Evolutionary conservation across 2,797 vertebrate genomes (phyloP).

Genomic region (Pseudochromis fuscus): DNA sequence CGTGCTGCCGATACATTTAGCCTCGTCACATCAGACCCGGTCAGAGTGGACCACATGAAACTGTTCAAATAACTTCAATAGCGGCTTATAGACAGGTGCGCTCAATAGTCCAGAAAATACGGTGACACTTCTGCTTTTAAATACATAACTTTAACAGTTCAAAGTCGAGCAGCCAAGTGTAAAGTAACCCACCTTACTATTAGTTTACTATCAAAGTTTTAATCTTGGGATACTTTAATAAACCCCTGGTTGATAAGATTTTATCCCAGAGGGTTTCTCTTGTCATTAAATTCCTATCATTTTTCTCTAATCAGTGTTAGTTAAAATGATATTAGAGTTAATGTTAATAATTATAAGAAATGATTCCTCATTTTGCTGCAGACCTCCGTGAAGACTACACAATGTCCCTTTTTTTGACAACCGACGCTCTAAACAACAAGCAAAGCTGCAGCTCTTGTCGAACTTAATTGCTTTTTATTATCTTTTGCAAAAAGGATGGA

Average conservation of each 20-base stretch:
- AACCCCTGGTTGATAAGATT: neutral
- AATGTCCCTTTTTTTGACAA: too few relatives aligned
- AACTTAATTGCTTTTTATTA: neutral
- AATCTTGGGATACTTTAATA: too few relatives aligned
- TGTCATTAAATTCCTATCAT: neutral
- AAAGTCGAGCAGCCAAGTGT: neutral
- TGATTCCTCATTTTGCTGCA: neutral
- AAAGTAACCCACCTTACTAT: too few relatives aligned
- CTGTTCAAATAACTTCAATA: too few relatives aligned
- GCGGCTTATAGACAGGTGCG: too few relatives aligned
- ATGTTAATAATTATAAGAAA: constrained; percentile 20
- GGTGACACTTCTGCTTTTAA: too few relatives aligned
- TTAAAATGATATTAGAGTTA: constrained; percentile 13
- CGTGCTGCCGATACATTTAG: too few relatives aligned
- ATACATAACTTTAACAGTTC: neutral
- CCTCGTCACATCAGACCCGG: too few relatives aligned
- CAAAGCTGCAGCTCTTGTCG: too few relatives aligned
- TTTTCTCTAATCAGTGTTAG: constrained; percentile 11
- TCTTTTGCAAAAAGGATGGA: constrained; percentile 1
- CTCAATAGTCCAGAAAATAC: too few relatives aligned
- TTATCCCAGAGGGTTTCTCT: neutral
- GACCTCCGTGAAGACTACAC: neutral
- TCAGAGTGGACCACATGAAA: too few relatives aligned
- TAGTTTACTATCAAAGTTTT: too few relatives aligned
- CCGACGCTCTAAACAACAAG: constrained; percentile 10